Evolutionary conservation across 2,113 vertebrate genomes (phyloP), one percentile per base, ranked within the genome.

Genomic region (Erythrocercus mccallii): DNA sequence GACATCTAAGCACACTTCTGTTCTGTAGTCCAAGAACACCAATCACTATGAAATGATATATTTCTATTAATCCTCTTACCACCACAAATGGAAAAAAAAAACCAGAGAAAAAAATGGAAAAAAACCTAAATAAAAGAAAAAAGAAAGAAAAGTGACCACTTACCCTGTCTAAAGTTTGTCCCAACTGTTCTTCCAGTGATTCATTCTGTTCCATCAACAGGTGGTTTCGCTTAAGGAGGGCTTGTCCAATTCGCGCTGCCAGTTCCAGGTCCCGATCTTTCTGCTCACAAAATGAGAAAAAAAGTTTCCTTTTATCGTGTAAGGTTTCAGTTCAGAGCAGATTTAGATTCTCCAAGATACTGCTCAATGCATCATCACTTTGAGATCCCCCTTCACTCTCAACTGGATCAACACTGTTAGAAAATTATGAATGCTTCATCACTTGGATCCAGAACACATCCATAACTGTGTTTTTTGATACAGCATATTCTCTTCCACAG

Each of bases 181-280:
- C 97, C 42, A 99, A 45, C 86, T 99, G 99, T 80, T 99, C 99
- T 94, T 99, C 99, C 77, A 99, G 78, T 12, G 98, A 96, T 79
- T 99, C 99, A 64, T 99, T 99, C 88, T 99, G 98, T 88, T 99
- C 99, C 17, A 98, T 98, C 81, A 99, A 97, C 56, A 98, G 97
- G 78, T 99, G 98, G 93, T 99, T 99, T 76, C 99, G 98, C 93
- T 99, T 99, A 62, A 99, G 97, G 35, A 99, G 99, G 9, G 99
- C 99, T 97, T 99, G 99, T 54, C 99, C 99, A 91, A 99, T 99
- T 53, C 99, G 98, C 57, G 99, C 99, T 18, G 99, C 99, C 81
- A 99, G 96, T 94, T 99, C 99, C 97, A 99, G 97, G 97, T 99
- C 99, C 68, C 99, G 98, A 97, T 99, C 99, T 57, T 99, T 98